Conservation (phyloP, 2,888 invertebrate species). For the Crioceris asparagi region DNA sequence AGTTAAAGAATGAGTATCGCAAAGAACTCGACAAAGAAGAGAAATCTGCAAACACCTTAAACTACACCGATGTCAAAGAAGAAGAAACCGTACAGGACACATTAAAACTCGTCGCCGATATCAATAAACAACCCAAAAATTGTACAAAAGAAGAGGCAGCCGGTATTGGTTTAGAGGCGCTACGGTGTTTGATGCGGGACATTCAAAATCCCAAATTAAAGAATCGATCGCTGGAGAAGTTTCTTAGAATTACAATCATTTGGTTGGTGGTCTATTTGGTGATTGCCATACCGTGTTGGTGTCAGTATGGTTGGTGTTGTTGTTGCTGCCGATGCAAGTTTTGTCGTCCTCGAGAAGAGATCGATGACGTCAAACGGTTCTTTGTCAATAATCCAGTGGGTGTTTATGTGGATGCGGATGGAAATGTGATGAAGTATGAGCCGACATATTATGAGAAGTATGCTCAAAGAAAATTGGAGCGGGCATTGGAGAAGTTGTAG, state of each 20-base stretch:
- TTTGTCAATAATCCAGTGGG: constrained; percentile 48
- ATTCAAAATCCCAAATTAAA: constrained; percentile 25
- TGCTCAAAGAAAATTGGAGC: constrained; percentile 45
- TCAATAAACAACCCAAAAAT: constrained; percentile 32
- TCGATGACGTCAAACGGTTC: constrained; percentile 46
- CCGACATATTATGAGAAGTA: constrained; percentile 47
- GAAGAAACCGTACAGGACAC: constrained; percentile 34
- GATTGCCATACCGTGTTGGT: constrained; percentile 43
- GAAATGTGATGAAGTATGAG: constrained; percentile 38
- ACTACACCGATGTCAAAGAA: constrained; percentile 36
- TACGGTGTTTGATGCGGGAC: constrained; percentile 37
- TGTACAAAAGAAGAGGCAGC: constrained; percentile 39
- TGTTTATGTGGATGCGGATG: constrained; percentile 34
- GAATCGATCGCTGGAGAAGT: constrained; percentile 22
- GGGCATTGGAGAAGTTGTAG: constrained; percentile 45
- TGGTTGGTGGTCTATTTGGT: constrained; percentile 39
- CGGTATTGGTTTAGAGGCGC: constrained; percentile 24
- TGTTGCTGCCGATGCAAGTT: constrained; percentile 45
- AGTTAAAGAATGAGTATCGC: constrained; percentile 37
- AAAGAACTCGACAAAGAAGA: constrained; percentile 31
- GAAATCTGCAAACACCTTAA: constrained; percentile 33
- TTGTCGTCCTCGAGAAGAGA: constrained; percentile 45
- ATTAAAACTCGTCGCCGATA: constrained; percentile 31
- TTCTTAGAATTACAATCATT: constrained; percentile 31
- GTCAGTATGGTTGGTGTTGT: constrained; percentile 50